phyloP scores from a whole-genome alignment of 1,140 invertebrate species.

The Aphidius gifuensis region DNA sequence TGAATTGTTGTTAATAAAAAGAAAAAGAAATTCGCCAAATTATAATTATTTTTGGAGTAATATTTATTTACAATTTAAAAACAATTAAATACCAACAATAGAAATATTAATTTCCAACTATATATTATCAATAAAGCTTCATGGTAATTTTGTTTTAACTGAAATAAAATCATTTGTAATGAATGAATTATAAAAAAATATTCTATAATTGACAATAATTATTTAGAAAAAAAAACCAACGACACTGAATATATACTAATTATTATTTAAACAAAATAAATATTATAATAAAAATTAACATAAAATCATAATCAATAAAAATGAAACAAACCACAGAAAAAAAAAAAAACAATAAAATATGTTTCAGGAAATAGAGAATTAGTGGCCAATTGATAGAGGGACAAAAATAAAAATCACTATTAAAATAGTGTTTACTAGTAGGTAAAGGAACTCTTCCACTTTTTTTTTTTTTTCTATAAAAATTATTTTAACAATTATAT shows the following conservation, averaged over 20 bases:
- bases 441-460: conserved; percentile 44
- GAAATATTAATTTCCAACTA: conserved; percentile 19
- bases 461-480: conserved; percentile 32
- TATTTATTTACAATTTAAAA: neutral
- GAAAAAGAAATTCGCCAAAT: neutral
- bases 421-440: conserved; percentile 42
- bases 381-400: conserved; percentile 48
- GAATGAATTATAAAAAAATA: too few relatives aligned
- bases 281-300: conserved; percentile 26
- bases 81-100: conserved; percentile 23
- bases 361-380: conserved; percentile 49
- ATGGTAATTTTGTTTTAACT: too few relatives aligned
- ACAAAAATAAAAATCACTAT: conserved; percentile 43
- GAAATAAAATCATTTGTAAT: too few relatives aligned
- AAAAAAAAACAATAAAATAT: conserved; percentile 38
- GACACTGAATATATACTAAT: too few relatives aligned
- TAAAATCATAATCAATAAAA: conserved; percentile 6
- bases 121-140: conserved; percentile 26
- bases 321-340: neutral
- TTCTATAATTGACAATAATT: too few relatives aligned
- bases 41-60: neutral
- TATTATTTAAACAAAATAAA: conserved; percentile 24
- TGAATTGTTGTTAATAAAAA: conserved; percentile 29
- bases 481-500: conserved; percentile 35
- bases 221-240: too few relatives aligned